phyloP scores from a whole-genome alignment of 1,140 invertebrate genomes.

The Palaemon carinicauda region DNA sequence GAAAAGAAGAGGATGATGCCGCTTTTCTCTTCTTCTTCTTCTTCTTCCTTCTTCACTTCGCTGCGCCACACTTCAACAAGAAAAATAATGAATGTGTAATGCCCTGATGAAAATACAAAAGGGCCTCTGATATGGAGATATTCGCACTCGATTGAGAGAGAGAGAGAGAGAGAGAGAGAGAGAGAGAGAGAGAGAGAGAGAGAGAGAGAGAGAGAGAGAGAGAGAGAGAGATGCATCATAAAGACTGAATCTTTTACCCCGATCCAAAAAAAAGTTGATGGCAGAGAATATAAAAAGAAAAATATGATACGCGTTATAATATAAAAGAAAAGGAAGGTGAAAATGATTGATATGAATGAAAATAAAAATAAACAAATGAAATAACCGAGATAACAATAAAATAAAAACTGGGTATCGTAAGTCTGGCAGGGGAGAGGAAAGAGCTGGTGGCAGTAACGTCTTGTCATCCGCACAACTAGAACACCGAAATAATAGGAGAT shows the following conservation, averaged over 20 bases:
- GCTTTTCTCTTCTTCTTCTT: neutral
- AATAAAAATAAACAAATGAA: no score
- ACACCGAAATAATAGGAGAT: conserved; percentile 26
- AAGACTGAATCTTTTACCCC: no score
- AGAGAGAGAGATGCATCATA: neutral
- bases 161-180: neutral
- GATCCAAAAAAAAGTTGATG: no score
- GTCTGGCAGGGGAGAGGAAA: neutral
- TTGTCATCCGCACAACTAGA: conserved; percentile 27
- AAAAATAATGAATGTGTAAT: conserved; percentile 44
- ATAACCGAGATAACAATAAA: no score
- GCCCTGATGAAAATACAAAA: conserved; percentile 32
- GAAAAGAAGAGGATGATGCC: neutral
- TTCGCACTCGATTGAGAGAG: conserved; percentile 27
- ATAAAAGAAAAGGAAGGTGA: no score
- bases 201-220: neutral
- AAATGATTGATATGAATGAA: no score
- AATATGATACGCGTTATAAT: no score
- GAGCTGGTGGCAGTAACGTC: neutral
- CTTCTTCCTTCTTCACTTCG: neutral
- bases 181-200: neutral
- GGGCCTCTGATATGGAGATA: conserved; percentile 19
- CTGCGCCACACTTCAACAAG: neutral
- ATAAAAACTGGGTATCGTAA: neutral
- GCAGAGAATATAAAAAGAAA: no score